Conservation (phyloP, 2,113 vertebrate genomes). For the Corythornis vintsioides region DNA sequence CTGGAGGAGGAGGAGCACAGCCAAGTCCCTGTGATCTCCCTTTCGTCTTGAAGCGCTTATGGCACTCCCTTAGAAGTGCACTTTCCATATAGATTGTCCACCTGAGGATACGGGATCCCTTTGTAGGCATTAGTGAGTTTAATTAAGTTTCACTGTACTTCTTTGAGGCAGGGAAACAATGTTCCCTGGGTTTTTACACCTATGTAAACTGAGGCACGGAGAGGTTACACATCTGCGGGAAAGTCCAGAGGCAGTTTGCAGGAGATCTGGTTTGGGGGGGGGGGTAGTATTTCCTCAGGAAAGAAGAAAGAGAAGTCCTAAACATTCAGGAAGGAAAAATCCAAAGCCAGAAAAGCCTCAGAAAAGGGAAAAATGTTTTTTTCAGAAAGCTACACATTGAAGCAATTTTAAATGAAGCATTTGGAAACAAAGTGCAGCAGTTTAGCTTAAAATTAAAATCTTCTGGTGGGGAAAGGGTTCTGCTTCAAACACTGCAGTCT, state of each 20-base stretch:
- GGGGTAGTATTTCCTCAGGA: not conserved
- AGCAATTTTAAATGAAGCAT: slow-evolving; percentile 65
- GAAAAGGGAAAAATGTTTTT: slow-evolving; percentile 47
- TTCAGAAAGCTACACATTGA: slow-evolving; percentile 60
- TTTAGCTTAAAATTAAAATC: slow-evolving; percentile 65
- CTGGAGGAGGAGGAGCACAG: slow-evolving; percentile 3
- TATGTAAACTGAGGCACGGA: not conserved
- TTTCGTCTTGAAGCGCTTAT: not conserved
- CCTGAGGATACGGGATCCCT: slow-evolving; percentile 24
- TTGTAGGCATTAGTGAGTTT: slow-evolving; percentile 18
- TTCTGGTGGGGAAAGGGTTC: slow-evolving; percentile 45
- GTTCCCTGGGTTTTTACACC: not conserved
- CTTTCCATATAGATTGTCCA: slow-evolving; percentile 54
- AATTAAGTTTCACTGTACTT: slow-evolving; percentile 21
- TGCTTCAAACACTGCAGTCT: slow-evolving; percentile 7
- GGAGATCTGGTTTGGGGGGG: not conserved
- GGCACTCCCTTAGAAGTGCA: not conserved
- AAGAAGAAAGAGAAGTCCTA: not conserved
- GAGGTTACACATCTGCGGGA: not conserved
- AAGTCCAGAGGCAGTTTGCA: not conserved
- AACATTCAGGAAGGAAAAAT: not conserved
- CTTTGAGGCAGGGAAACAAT: slow-evolving; percentile 23
- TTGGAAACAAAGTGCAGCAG: slow-evolving; percentile 53
- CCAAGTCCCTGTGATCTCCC: slow-evolving; percentile 19
- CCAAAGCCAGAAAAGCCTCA: slow-evolving; percentile 43